Evolutionary conservation across 2,797 vertebrate genomes (phyloP).

Genomic region (Geotrypetes seraphini): DNA sequence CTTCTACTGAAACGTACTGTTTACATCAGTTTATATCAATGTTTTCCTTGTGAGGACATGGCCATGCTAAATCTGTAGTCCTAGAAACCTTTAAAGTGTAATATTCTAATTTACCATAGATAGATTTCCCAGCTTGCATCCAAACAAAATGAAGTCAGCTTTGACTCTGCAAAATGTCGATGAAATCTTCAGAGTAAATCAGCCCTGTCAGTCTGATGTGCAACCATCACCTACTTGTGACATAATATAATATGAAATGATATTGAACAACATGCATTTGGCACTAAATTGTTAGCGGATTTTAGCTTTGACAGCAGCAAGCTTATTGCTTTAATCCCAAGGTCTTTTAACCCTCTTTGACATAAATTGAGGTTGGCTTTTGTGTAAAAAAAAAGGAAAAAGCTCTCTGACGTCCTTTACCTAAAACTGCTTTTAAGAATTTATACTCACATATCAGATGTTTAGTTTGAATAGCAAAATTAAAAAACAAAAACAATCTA

Average conservation of each 20-base stretch:
- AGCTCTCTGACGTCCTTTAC: constrained; percentile 71
- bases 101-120: constrained; percentile 35
- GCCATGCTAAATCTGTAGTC: too few species aligned
- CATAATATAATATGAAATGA: constrained; percentile 95
- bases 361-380: constrained; percentile 97
- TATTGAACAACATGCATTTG: constrained; percentile 88
- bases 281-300: constrained; percentile 91
- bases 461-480: constrained; percentile 75
- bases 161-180: constrained; percentile 72
- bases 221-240: constrained; percentile 78
- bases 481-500: constrained; percentile 51
- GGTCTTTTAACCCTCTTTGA: constrained; percentile 93
- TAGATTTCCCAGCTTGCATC: constrained; percentile 64
- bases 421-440: constrained; percentile 82
- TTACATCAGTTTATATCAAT: too few species aligned
- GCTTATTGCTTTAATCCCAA: constrained; percentile 96
- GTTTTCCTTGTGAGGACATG: too few species aligned
- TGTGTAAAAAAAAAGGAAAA: constrained; percentile 61
- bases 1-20: too few species aligned
- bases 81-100: constrained; percentile 3
- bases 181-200: constrained; percentile 89
- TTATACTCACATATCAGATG: constrained; percentile 64
- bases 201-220: constrained; percentile 80
- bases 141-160: constrained; percentile 72
- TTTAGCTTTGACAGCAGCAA: constrained; percentile 90